Evolutionary conservation across 2,888 invertebrate species (phyloP).

Genomic region (Lathronympha strigana): DNA sequence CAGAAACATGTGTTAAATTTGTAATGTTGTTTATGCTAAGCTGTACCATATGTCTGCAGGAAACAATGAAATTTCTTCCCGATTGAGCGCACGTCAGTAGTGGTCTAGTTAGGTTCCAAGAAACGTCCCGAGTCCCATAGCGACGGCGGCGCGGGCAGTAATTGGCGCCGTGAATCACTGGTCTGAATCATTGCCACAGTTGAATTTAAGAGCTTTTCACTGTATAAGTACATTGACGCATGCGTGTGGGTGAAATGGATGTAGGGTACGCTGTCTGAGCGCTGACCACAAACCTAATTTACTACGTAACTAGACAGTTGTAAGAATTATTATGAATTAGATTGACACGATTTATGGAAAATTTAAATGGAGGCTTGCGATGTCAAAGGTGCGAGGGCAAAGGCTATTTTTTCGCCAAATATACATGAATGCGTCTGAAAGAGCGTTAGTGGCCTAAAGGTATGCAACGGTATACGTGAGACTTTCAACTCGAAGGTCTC

Average conservation of each 20-base stretch:
- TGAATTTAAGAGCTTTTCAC: slow-evolving; percentile 50
- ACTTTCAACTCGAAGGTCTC: too few relatives aligned
- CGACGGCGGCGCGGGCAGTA: slow-evolving; percentile 16
- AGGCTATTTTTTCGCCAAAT: too few relatives aligned
- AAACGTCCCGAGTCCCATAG: slow-evolving; percentile 25
- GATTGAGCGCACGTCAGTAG: background rate
- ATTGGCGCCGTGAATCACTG: slow-evolving; percentile 35
- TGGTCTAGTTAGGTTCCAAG: slow-evolving; percentile 33
- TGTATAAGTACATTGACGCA: slow-evolving; percentile 60
- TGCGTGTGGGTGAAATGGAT: slow-evolving; percentile 41
- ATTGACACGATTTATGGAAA: background rate
- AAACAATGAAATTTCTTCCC: background rate
- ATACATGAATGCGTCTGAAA: too few relatives aligned
- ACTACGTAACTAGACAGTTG: background rate
- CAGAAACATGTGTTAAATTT: too few relatives aligned
- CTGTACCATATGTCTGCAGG: background rate
- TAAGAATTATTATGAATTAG: background rate
- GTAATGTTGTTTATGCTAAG: too few relatives aligned
- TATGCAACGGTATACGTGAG: too few relatives aligned
- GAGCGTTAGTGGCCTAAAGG: too few relatives aligned
- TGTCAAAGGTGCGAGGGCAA: too few relatives aligned
- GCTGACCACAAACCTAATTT: slow-evolving; percentile 24
- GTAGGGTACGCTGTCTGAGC: slow-evolving; percentile 30
- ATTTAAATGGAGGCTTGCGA: too few relatives aligned
- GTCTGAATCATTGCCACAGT: slow-evolving; percentile 55